Evolutionary conservation across 2,113 vertebrate genomes (phyloP).

Genomic region (Chionomys nivalis): DNA sequence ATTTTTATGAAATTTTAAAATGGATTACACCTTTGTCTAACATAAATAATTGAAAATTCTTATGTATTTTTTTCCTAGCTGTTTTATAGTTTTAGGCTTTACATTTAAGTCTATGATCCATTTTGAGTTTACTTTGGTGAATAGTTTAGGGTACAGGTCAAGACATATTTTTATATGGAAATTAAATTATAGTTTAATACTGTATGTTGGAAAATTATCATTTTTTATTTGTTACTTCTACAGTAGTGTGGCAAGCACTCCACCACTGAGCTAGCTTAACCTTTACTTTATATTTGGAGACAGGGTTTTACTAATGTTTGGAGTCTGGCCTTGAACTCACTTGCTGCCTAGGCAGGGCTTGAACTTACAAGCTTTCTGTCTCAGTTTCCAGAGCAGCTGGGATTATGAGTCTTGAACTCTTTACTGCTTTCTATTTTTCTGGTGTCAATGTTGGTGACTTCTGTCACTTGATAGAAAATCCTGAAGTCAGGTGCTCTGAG

Average conservation of each 20-base stretch:
- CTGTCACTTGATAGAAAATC: not conserved
- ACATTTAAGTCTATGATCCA: not conserved
- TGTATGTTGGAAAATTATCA: not conserved
- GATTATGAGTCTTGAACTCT: not conserved
- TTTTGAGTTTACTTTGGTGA: constrained; percentile 28
- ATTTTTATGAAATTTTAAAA: not conserved
- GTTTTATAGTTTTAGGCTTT: not conserved
- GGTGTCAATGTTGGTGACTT: not conserved
- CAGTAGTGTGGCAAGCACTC: not conserved
- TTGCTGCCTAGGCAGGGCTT: not conserved
- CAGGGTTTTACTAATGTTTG: not conserved
- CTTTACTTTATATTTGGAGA: not conserved
- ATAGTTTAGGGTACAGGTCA: not conserved
- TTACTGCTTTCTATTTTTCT: not conserved
- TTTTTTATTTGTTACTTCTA: not conserved
- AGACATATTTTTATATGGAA: not conserved
- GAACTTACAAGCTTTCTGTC: not conserved
- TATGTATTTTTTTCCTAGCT: not conserved
- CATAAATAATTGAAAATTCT: not conserved
- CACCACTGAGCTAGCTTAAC: not conserved
- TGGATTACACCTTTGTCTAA: not conserved
- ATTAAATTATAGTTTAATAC: not conserved
- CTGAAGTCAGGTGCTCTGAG: not conserved
- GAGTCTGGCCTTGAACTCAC: not conserved
- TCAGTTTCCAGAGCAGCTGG: not conserved